phyloP scores from a whole-genome alignment of 2,113 vertebrate genomes.

The Oncorhynchus nerka region DNA sequence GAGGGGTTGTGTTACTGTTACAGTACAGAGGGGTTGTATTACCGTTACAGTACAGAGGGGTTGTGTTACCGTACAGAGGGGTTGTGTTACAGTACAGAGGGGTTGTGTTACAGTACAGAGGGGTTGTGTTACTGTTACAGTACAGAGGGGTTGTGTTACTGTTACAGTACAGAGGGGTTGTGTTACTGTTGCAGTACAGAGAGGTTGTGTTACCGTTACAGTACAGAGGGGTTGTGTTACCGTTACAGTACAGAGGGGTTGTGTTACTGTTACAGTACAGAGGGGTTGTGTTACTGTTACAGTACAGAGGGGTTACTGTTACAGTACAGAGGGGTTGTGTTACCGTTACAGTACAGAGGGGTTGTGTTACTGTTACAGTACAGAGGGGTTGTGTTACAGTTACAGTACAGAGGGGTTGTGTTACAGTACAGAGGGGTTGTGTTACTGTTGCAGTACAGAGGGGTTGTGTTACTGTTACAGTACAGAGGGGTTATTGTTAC shows the following conservation, averaged over 20 bases:
- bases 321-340: background rate
- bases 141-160: too few relatives aligned
- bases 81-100: too few relatives aligned
- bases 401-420: background rate
- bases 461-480: conserved; percentile 11
- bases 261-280: background rate
- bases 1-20: background rate
- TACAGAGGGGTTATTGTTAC: background rate
- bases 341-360: background rate
- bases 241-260: background rate
- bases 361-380: too few relatives aligned
- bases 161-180: background rate
- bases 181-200: conserved; percentile 15
- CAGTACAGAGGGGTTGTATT: background rate
- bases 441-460: background rate
- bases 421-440: background rate
- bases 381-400: background rate
- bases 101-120: too few relatives aligned
- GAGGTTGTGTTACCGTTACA: background rate
- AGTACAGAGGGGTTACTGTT: background rate
- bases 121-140: too few relatives aligned
- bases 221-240: conserved; percentile 10
- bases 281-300: conserved; percentile 10
- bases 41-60: too few relatives aligned
- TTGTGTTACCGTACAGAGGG: too few relatives aligned